Base-by-base conservation (phyloP, 2,797 vertebrate species). In the Zenarchopterus dispar region DNA sequence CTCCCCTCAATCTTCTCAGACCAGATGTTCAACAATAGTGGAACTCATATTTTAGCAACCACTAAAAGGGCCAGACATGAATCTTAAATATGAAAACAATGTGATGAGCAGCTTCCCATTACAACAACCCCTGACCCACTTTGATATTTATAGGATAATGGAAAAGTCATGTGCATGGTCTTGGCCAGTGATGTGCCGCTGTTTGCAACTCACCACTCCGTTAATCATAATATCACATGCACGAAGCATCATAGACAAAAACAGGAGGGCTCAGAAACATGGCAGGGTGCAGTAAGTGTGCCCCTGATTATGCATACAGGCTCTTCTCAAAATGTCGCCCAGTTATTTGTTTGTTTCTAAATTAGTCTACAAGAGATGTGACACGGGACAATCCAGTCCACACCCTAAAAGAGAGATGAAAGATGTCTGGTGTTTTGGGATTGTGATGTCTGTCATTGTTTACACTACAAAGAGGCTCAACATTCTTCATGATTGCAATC, bases 141-240 rank as follows among this genome's bases (percentile, higher is more conserved):
- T 89, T 78, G 78, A 75, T 80, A 93, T 91, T 91, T 88, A 89
- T 91, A 91, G 85, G 66, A 55, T 62, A 23, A 8, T 33, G 63
- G 63, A 72, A 78, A 73, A 67, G 67, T 46, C 58, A 77, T 64
- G 75, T 71, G 69, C 44, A 3, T 17, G 8, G 62, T 64, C 50
- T 52, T 46, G 39, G 51, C 68, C 5, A 3, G 43, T 56, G 67
- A 64, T 49, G 64, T 46, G 68, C 60, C 62, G 64, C 56, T 44
- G 65, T 77, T 77, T 50, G 26, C 57, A 69, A 31, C 50, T 72
- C 54, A 28, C 50, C 46, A 44, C 48, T 39, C 15, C 42, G 51
- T 75, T 73, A 74, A 74, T 80, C 56, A 41, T 13, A 68, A 69
- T 15, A 56, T 75, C 66, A 68, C 67, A 45, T 55, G 57, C 24